Conservation (phyloP, 2,113 vertebrate genomes). For the Cranoglanis bouderius region DNA sequence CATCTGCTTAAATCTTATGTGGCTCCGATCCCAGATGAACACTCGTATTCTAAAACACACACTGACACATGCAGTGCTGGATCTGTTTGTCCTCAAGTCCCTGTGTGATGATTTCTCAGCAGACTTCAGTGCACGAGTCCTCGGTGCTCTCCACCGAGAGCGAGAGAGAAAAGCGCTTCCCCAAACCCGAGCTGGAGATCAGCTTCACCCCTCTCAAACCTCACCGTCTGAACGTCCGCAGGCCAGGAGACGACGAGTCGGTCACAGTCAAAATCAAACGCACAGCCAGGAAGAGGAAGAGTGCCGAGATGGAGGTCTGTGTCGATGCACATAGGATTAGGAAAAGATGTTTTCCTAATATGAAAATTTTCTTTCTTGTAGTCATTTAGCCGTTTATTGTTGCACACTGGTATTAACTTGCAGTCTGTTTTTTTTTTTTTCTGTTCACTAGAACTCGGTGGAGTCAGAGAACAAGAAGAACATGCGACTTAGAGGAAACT, state of each 20-base stretch:
- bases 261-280: conserved; percentile 74
- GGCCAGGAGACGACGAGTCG: conserved; percentile 68
- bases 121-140: conserved; percentile 70
- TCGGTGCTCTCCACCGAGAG: conserved; percentile 78
- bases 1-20: not conserved
- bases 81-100: not conserved
- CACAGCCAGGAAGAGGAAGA: conserved; percentile 82
- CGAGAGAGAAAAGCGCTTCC: conserved; percentile 72
- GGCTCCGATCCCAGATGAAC: not conserved
- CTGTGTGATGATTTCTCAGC: conserved; percentile 5
- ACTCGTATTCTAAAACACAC: not conserved
- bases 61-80: not conserved
- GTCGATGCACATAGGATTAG: not conserved
- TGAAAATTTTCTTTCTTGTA: not conserved
- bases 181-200: conserved; percentile 81
- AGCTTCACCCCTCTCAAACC: conserved; percentile 78
- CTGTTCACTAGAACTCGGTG: conserved; percentile 70
- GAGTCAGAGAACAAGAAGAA: conserved; percentile 82
- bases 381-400: not conserved
- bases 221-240: conserved; percentile 77
- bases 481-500: conserved; percentile 56
- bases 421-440: not conserved
- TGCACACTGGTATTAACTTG: not conserved
- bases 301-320: conserved; percentile 79
- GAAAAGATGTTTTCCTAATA: not conserved